Evolutionary conservation across 2,888 invertebrate genomes (phyloP), one percentile per base, ranked within the genome.

Genomic region (Lithophane socia): DNA sequence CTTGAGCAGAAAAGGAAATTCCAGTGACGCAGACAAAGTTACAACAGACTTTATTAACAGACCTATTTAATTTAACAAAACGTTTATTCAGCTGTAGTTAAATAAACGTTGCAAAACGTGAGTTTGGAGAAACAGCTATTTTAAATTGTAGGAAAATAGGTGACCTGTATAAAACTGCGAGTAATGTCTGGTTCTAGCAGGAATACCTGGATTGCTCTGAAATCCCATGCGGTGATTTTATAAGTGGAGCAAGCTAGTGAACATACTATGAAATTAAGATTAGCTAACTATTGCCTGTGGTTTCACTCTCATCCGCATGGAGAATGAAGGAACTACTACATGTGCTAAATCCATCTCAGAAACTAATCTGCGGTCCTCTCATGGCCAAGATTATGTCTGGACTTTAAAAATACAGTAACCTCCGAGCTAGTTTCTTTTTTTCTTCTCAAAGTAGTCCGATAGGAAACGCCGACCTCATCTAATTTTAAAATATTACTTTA

Each of bases 1-100:
- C 56, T 64, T 60, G 58, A 79, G 37, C 65, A 37, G 64, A 66
- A 76, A 63, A 87, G 86, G 86, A 87, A 87, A 87, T 87, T 68
- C 86, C 86, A 86, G 68, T 78, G 84, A 80, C 86, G 66, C 73
- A 61, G 24, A 12, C 58, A 61, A 3, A 42, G 37, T 68, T 68
- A 56, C 54, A 68, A 37, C 42, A 75, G 67, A 44, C 29, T 65
- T 58, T 64, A 78, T 42, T 49, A 56, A 29, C 68, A 54, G 54
- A 67, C 24, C 68, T 80, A 75, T 61, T 70, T 82, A 60, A 75
- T 80, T 71, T 60, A 61, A 73, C 65, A 75, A 24, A 60, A 81
- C 42, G 54, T 73, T 24, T 58, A 24, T 54, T 52, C 66, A 66
- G 66, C 21, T 37, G 44, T 13, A 5, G n/a, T 10, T 54, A 12